Conservation (phyloP, 2,113 vertebrate species). For the Setophaga coronata region DNA sequence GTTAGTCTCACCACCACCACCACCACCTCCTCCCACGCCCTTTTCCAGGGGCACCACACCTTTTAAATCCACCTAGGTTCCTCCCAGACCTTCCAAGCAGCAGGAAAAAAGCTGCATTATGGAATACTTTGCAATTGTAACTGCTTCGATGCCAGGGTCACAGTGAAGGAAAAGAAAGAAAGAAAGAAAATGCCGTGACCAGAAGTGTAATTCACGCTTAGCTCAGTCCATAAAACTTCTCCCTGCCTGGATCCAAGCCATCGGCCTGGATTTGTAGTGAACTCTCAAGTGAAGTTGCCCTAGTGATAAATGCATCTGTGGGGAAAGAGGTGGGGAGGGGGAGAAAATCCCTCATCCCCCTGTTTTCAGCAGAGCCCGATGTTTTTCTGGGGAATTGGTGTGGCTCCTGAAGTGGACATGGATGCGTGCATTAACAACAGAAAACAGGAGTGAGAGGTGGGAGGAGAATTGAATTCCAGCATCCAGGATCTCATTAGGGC, state of each 20-base stretch:
- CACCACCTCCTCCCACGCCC: background rate
- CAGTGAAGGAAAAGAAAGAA: background rate
- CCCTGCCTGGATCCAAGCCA: slow-evolving; percentile 39
- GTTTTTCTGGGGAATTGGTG: background rate
- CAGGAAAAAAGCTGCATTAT: background rate
- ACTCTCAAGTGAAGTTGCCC: slow-evolving; percentile 6
- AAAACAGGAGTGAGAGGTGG: background rate
- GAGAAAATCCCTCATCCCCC: background rate
- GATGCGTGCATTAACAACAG: background rate
- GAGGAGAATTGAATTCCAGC: background rate
- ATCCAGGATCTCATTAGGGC: background rate
- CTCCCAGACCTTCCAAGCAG: background rate
- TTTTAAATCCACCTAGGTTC: background rate
- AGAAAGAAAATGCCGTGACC: background rate
- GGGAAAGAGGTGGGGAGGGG: background rate
- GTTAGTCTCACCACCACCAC: background rate
- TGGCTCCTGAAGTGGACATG: background rate
- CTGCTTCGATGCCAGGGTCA: background rate
- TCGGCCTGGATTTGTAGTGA: slow-evolving; percentile 28
- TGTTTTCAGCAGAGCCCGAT: background rate
- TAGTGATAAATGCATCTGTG: slow-evolving; percentile 40
- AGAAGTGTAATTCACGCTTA: slow-evolving; percentile 50
- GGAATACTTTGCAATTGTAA: background rate
- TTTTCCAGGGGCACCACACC: background rate
- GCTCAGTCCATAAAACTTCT: slow-evolving; percentile 56